Percentiles rank a stretch among this genome's conserved stretches.
Evolutionary conservation across 92 coral and sea anemone genomes (phyloP).

Genomic region (Heliopora coerulea): DNA sequence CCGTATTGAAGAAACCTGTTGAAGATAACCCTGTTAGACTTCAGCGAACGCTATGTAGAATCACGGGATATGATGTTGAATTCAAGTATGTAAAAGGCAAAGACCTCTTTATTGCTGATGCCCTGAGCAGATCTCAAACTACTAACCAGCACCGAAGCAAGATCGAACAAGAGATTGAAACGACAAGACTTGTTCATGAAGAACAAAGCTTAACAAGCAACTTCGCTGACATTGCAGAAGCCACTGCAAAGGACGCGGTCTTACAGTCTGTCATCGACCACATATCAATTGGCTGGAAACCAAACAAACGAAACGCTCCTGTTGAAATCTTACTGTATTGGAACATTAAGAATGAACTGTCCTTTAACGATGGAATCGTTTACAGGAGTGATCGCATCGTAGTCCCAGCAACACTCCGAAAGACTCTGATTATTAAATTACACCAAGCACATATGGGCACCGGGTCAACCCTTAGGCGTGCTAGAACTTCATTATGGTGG

Average conservation of each 20-base stretch:
- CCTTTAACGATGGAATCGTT: neutral
- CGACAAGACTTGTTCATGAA: no score
- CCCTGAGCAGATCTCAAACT: no score
- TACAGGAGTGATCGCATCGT: neutral
- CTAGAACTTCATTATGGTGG: neutral
- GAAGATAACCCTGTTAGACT: constrained; percentile 63
- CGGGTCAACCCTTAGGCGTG: neutral
- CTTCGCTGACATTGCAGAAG: no score
- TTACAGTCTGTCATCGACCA: no score
- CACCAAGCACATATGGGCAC: constrained; percentile 6
- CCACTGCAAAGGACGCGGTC: no score
- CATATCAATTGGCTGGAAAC: neutral
- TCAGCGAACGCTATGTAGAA: constrained; percentile 63
- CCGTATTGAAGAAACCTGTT: constrained; percentile 55
- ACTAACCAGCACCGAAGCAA: no score
- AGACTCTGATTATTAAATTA: neutral
- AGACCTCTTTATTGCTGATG: constrained; percentile 48
- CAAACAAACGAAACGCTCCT: neutral
- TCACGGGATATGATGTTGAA: constrained; percentile 48
- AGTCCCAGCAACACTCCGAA: neutral
- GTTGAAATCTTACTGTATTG: neutral
- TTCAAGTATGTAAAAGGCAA: constrained; percentile 49
- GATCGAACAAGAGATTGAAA: no score
- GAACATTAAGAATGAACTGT: neutral
- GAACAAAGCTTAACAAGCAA: no score